Evolutionary conservation across 2,888 invertebrate genomes (phyloP).

Genomic region (Drosophila nr. fundita): DNA sequence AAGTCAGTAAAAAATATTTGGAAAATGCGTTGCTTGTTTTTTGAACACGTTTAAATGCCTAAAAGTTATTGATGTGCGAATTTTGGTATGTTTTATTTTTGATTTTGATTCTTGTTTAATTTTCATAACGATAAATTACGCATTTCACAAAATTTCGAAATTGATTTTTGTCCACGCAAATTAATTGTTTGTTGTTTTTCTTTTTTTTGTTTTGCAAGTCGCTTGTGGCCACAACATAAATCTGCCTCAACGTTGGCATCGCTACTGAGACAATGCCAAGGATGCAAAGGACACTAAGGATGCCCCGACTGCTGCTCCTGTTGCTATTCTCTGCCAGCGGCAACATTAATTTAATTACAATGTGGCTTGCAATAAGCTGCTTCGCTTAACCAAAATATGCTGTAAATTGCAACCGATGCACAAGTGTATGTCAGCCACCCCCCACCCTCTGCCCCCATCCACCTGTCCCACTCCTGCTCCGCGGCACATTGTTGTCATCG

Average conservation of each 20-base stretch:
- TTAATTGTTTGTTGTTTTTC: background rate
- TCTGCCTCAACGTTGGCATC: background rate
- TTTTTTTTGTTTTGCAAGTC: constrained; percentile 35
- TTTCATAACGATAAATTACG: background rate
- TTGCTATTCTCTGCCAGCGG: constrained; percentile 3
- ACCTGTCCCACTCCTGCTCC: background rate
- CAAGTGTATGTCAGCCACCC: constrained; percentile 29
- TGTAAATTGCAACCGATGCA: constrained; percentile 49
- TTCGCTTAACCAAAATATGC: constrained; percentile 7
- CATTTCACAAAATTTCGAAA: background rate
- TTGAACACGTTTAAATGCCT: background rate
- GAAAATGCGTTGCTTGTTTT: background rate
- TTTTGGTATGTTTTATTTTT: background rate
- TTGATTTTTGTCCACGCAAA: background rate
- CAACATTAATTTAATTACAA: constrained; percentile 71
- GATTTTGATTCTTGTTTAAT: background rate
- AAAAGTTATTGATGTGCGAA: background rate
- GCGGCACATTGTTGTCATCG: constrained; percentile 9
- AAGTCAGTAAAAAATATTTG: background rate
- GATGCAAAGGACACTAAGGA: constrained; percentile 15
- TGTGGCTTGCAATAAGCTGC: constrained; percentile 48
- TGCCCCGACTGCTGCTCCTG: constrained; percentile 10
- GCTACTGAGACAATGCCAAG: constrained; percentile 25
- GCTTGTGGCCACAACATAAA: constrained; percentile 54
- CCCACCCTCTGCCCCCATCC: background rate